Percentiles rank a stretch among this genome's conserved stretches.
These are phyloP conservation scores for Macroteleia sp. DNA, from an alignment of 2,888 invertebrate genomes.

Conservation along the genomic window DNA sequence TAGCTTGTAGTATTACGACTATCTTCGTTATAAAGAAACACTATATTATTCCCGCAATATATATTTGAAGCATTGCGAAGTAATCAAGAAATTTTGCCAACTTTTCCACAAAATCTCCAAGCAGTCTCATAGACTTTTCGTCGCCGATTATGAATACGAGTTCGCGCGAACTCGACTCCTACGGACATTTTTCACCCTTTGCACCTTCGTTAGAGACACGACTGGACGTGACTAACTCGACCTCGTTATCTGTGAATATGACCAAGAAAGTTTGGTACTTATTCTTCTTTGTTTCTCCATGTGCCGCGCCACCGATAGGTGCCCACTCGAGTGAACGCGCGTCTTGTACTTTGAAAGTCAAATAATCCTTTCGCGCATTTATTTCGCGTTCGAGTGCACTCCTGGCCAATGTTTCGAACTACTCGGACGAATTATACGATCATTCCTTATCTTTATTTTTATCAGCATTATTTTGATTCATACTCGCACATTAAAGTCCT, in stretches of 20 bases:
- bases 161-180: slow-evolving; percentile 54
- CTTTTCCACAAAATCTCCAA: slow-evolving; percentile 40
- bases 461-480: slow-evolving; percentile 30
- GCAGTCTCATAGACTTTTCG: slow-evolving; percentile 46
- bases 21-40: slow-evolving; percentile 38
- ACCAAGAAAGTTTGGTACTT: slow-evolving; percentile 58
- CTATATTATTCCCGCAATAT: slow-evolving; percentile 41
- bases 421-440: slow-evolving; percentile 8
- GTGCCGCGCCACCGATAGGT: slow-evolving; percentile 47
- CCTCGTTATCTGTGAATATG: slow-evolving; percentile 60
- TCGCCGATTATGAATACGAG: slow-evolving; percentile 63
- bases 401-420: slow-evolving; percentile 16
- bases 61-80: slow-evolving; percentile 49
- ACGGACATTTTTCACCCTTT: slow-evolving; percentile 54
- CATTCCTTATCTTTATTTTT: slow-evolving; percentile 3
- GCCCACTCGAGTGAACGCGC: slow-evolving; percentile 46
- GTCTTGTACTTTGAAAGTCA: slow-evolving; percentile 53
- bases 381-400: slow-evolving; percentile 38
- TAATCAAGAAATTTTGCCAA: slow-evolving; percentile 50
- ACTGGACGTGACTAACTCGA: slow-evolving; percentile 62
- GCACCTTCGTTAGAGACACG: slow-evolving; percentile 56
- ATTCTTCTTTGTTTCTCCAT: slow-evolving; percentile 59
- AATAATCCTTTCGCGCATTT: slow-evolving; percentile 50
- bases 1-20: slow-evolving; percentile 22
- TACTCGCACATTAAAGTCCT: not conserved